A percentile compares a stretch with the other conserved stretches of the same genome.
Evolutionary conservation across 2,113 vertebrate species (phyloP).

Genomic region (Upupa epops): DNA sequence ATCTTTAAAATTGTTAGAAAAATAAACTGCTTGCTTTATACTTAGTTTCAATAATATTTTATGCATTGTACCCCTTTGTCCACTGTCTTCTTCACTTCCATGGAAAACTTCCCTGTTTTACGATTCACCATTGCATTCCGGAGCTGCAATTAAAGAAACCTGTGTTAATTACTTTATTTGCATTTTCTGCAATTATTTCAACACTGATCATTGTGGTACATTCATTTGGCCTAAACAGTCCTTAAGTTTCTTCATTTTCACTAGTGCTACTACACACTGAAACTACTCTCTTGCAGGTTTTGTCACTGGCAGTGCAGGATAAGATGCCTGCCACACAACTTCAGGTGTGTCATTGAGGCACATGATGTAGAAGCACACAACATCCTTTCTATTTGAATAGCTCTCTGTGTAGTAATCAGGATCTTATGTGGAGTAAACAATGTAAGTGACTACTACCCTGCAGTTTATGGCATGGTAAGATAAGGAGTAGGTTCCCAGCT

Average conservation of each 20-base stretch:
- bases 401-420: background rate
- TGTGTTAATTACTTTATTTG: background rate
- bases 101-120: slow-evolving; percentile 95
- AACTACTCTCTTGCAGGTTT: background rate
- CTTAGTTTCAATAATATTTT: slow-evolving; percentile 58
- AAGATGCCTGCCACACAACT: background rate
- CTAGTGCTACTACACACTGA: background rate
- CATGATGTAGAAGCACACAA: background rate
- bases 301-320: background rate
- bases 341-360: background rate
- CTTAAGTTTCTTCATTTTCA: background rate
- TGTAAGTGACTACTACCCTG: background rate
- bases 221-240: background rate
- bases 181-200: background rate
- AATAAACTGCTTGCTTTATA: slow-evolving; percentile 49
- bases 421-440: background rate
- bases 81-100: slow-evolving; percentile 98
- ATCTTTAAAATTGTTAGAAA: slow-evolving; percentile 34
- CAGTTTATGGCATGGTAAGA: background rate
- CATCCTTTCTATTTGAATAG: background rate
- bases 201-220: background rate
- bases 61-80: slow-evolving; percentile 92
- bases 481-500: background rate
- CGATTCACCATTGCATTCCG: slow-evolving; percentile 98
- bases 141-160: slow-evolving; percentile 75